Conservation (phyloP, 2,113 vertebrate species). For the Trinectes maculatus region DNA sequence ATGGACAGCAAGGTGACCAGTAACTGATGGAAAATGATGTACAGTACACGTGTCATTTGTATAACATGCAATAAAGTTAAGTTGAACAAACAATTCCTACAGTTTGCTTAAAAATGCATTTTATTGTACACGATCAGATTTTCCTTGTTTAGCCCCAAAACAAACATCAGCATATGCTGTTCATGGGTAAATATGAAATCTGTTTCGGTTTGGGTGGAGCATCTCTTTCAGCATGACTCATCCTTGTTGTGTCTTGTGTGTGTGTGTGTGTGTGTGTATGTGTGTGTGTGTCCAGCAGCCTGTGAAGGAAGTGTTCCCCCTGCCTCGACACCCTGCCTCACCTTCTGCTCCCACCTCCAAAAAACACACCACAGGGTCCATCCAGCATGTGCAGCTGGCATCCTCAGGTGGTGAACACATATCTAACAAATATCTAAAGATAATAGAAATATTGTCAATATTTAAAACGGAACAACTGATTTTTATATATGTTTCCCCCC, state of each 20-base stretch:
- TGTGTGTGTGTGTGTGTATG: conserved; percentile 40
- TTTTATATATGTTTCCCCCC: conserved; percentile 15
- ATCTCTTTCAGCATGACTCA: too few relatives aligned
- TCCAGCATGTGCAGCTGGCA: conserved; percentile 77
- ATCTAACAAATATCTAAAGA: not conserved
- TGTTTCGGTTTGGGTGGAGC: too few relatives aligned
- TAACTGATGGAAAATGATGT: too few relatives aligned
- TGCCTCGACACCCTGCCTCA: conserved; percentile 58
- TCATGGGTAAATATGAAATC: too few relatives aligned
- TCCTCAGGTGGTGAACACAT: conserved; percentile 72
- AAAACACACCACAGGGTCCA: conserved; percentile 53
- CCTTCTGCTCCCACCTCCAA: conserved; percentile 31
- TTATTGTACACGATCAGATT: too few relatives aligned
- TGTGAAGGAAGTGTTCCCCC: conserved; percentile 77
- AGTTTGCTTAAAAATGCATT: too few relatives aligned
- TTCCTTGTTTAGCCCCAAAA: not conserved
- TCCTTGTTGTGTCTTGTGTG: too few relatives aligned
- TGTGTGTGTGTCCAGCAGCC: conserved; percentile 71
- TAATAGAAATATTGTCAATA: not conserved
- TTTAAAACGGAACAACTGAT: not conserved
- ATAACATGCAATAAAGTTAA: too few relatives aligned
- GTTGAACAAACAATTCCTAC: too few relatives aligned
- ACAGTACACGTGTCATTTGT: too few relatives aligned
- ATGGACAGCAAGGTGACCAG: conserved; percentile 81
- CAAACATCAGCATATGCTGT: too few relatives aligned